Evolutionary conservation across 1,140 invertebrate genomes (phyloP), one percentile per base, ranked within the genome.

Genomic region (Bombus affinis): DNA sequence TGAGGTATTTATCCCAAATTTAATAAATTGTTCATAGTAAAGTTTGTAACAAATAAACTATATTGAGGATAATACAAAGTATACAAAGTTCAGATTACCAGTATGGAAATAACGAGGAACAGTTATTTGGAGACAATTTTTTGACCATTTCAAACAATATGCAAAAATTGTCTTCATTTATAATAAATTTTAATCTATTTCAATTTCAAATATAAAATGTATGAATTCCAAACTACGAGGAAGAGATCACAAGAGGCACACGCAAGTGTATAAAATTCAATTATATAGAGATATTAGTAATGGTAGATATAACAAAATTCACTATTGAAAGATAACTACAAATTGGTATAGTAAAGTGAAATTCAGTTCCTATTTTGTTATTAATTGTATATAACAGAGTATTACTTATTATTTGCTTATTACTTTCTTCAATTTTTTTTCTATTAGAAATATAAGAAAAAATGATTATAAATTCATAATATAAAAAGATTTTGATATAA

Each of bases 91-190:
- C 12, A n/a, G 4, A n/a, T 62, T 62, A 88, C 75, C 70, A 10
- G 28, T 88, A 32, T 44, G 66, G 18, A 72, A 82, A 80, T 44
- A 39, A 39, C 62, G 59, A 3, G 83, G 22, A 70, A 71, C 2
- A 75, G 25, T 42, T 71, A 79, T 18, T 28, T 71, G 18, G 35
- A 84, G 1, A 65, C 28, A 83, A 44, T 44, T 70, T 32, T 37
- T 44, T 32, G 53, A 71, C 65, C 59, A 70, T 65, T 22, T 66
- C 18, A 81, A 28, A 73, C 22, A 35, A 68, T 39, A 66, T 25
- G 13, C 18, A 39, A 37, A 35, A 68, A 77, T 70, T 78, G 97
- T 96, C 53, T 96, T 95, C 1, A 95, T 94, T 0, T 37, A 0
- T 93, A 94, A 37, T 96, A 70, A 68, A 42, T 57, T 15, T 59